A percentile compares a stretch with the other conserved stretches of the same genome.
phyloP scores from a whole-genome alignment of 2,113 vertebrate species.

The Myxocyprinus asiaticus region DNA sequence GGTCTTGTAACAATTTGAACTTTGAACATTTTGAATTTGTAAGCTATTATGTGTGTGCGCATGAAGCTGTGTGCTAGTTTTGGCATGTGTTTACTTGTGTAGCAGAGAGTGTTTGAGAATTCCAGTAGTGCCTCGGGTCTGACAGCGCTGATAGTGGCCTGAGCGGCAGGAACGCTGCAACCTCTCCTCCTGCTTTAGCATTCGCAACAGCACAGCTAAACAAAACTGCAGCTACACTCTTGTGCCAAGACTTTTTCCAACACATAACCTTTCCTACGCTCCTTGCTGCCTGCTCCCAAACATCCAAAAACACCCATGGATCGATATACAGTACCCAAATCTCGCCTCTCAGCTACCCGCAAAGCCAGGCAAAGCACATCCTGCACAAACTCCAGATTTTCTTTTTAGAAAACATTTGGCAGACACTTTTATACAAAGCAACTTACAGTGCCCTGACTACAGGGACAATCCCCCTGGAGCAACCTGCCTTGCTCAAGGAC shows the following conservation, averaged over 20 bases:
- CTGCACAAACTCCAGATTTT: conserved; percentile 13
- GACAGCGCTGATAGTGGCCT: conserved; percentile 28
- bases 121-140: conserved; percentile 2
- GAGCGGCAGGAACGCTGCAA: conserved; percentile 26
- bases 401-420: not conserved
- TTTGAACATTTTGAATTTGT: no score
- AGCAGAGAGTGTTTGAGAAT: not conserved
- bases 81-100: not conserved
- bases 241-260: conserved; percentile 37
- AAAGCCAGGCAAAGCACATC: not conserved
- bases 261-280: conserved; percentile 39
- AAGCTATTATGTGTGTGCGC: no score
- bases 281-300: conserved; percentile 26
- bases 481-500: no score
- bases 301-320: conserved; percentile 32
- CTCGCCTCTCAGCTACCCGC: not conserved
- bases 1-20: no score
- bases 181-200: conserved; percentile 15
- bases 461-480: no score
- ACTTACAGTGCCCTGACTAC: no score
- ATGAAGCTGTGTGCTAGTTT: not conserved
- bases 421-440: no score
- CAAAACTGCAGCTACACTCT: conserved; percentile 35
- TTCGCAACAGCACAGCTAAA: conserved; percentile 15
- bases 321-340: conserved; percentile 14